Percentiles rank a stretch among this genome's conserved stretches.
Evolutionary conservation across 2,797 vertebrate species (phyloP).

Genomic region (Acrossocheilus wenchowensis): DNA sequence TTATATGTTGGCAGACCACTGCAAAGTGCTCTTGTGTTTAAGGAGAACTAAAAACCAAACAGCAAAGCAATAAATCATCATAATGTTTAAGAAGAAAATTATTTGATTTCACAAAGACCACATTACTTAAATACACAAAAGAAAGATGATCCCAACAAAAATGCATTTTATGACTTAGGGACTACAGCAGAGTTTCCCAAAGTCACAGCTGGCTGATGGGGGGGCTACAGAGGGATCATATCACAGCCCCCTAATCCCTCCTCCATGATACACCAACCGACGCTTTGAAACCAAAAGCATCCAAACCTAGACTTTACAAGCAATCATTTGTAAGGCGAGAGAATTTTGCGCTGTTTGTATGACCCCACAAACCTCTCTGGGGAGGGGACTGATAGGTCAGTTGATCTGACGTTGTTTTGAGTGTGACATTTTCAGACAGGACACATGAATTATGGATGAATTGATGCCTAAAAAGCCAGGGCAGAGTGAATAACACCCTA

Average conservation of each 20-base stretch:
- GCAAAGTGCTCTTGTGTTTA: background rate
- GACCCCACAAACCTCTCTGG: conserved; percentile 26
- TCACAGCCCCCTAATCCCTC: background rate
- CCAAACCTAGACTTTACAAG: conserved; percentile 27
- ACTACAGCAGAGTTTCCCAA: background rate
- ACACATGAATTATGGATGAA: conserved; percentile 59
- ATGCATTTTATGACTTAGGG: background rate
- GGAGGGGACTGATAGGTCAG: conserved; percentile 33
- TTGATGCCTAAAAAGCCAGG: conserved; percentile 59
- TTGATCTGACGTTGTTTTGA: conserved; percentile 32
- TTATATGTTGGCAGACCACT: background rate
- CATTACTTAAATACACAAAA: background rate
- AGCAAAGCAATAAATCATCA: background rate
- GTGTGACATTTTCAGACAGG: conserved; percentile 56
- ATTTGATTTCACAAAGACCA: background rate
- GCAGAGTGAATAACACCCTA: conserved; percentile 17
- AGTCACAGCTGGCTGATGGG: background rate
- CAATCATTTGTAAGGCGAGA: conserved; percentile 21
- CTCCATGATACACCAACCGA: background rate
- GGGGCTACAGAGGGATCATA: conserved; percentile 16
- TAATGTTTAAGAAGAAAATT: background rate
- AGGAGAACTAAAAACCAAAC: background rate
- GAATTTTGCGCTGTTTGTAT: conserved; percentile 6
- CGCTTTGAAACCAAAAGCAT: background rate
- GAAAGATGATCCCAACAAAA: background rate